Evolutionary conservation across 2,888 invertebrate species (phyloP), one percentile per base, ranked within the genome.

Genomic region (Lissocephala sabroskyi): DNA sequence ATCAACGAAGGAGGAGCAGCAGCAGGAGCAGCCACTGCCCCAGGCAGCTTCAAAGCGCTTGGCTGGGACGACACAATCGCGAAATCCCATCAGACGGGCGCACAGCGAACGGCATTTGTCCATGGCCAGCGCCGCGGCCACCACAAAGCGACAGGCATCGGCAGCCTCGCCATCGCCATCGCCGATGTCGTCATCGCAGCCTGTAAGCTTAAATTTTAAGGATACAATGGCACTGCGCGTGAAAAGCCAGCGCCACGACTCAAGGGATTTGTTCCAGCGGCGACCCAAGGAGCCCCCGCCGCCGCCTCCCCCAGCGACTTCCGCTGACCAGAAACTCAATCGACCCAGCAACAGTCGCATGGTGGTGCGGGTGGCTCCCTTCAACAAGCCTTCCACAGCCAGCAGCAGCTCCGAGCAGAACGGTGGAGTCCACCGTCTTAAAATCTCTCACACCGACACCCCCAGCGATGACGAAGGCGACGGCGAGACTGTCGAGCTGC

Each of bases 221-320:
- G 95, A 95, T 82, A 94, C 94, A 18, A 95, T 94, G 92, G 91
- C 94, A 17, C 86, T 95, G 65, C 88, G 94, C 63, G 87, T 90
- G 45, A 89, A 88, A 82, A 86, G 85, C 59, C 86, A 86, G 71
- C 88, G 89, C 79, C 86, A 87, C 32, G 88, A 90, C 80, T 87
- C 89, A 16, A 87, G 89, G 79, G 88, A 88, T 82, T 87, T 89
- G 55, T 91, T 91, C 82, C 83, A 73, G 73, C 62, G 71, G 62
- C 74, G 86, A 53, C 87, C 87, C 13, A 84, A 80, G 47, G 85
- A 86, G 51, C 84, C 82, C 19, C 82, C 82, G n/a, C 82, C 82
- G 26, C 86, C 87, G 6, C 87, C 87, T 10, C 86, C 86, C 19
- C 35, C 47, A 56, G 29, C 40, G 42, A 37, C 40, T 30, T 18